A percentile compares a stretch with the other conserved stretches of the same genome.
Conservation (phyloP, 2,888 invertebrate species). For the Melolontha melolontha region DNA sequence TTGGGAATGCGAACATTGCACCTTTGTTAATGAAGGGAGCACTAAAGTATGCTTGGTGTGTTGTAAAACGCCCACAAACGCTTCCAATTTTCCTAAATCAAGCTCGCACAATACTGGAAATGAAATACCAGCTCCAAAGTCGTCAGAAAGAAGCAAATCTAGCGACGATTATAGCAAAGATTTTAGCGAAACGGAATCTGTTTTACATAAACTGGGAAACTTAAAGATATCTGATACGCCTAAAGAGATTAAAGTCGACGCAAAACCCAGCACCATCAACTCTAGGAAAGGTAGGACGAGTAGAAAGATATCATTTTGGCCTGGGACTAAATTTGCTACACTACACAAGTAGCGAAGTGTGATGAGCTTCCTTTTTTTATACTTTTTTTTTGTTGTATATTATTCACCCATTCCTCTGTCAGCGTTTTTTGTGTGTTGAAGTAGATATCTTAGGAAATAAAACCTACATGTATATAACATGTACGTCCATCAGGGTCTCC, state of each 20-base stretch:
- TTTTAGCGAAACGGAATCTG: conserved; percentile 64
- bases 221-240: conserved; percentile 52
- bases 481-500: conserved; percentile 32
- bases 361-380: conserved; percentile 49
- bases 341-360: conserved; percentile 55
- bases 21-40: conserved; percentile 85
- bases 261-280: conserved; percentile 56
- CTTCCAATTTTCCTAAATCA: conserved; percentile 47
- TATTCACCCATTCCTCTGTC: conserved; percentile 20
- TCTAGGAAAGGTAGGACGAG: conserved; percentile 77
- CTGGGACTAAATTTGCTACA: conserved; percentile 73
- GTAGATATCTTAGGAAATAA: no score
- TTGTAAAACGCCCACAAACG: conserved; percentile 77
- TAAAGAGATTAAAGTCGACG: conserved; percentile 43
- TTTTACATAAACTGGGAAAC: conserved; percentile 59
- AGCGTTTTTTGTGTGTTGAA: conserved; percentile 44
- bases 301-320: conserved; percentile 81
- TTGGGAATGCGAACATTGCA: conserved; percentile 93
- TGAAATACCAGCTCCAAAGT: conserved; percentile 15
- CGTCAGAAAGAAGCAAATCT: conserved; percentile 54
- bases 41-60: conserved; percentile 86
- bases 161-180: conserved; percentile 63
- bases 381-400: conserved; percentile 19
- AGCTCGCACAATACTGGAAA: conserved; percentile 21
- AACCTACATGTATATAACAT: conserved; percentile 37